phyloP scores from a whole-genome alignment of 2,888 invertebrate species.

The Phania funesta region DNA sequence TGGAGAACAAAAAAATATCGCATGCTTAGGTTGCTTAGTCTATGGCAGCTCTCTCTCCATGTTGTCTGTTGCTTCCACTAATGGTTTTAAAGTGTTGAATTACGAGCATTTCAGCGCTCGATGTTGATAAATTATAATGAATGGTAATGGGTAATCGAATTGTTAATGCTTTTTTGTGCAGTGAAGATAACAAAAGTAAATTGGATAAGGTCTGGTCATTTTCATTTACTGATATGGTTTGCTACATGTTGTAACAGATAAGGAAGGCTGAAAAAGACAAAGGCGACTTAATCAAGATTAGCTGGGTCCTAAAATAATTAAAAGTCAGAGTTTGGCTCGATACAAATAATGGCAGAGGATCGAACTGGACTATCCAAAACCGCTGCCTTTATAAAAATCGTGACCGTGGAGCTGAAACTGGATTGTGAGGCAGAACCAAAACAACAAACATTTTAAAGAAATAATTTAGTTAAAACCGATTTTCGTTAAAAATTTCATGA shows the following conservation, averaged over 20 bases:
- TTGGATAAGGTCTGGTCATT: slow-evolving; percentile 16
- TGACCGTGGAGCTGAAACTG: too few species aligned
- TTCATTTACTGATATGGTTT: slow-evolving; percentile 34
- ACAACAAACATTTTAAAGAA: too few species aligned
- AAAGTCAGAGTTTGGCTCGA: too few species aligned
- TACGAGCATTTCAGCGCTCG: slow-evolving; percentile 72
- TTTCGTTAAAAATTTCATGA: too few species aligned
- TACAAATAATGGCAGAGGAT: too few species aligned
- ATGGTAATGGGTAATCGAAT: slow-evolving; percentile 69
- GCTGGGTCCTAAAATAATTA: too few species aligned
- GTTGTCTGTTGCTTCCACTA: slow-evolving; percentile 58
- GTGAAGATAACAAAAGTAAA: slow-evolving; percentile 1
- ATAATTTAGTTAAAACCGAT: too few species aligned
- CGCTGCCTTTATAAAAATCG: too few species aligned
- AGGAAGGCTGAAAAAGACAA: not conserved
- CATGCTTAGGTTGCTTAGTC: slow-evolving; percentile 41
- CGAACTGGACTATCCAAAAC: too few species aligned
- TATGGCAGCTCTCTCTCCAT: slow-evolving; percentile 29
- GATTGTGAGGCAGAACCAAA: too few species aligned
- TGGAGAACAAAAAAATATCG: slow-evolving; percentile 28
- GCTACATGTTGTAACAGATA: slow-evolving; percentile 11
- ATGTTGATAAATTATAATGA: slow-evolving; percentile 72
- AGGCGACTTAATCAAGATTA: too few species aligned
- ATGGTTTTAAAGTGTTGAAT: slow-evolving; percentile 70
- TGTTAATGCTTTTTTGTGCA: slow-evolving; percentile 51